Evolutionary conservation across 2,113 vertebrate genomes (phyloP).

Genomic region (Fregata magnificens): DNA sequence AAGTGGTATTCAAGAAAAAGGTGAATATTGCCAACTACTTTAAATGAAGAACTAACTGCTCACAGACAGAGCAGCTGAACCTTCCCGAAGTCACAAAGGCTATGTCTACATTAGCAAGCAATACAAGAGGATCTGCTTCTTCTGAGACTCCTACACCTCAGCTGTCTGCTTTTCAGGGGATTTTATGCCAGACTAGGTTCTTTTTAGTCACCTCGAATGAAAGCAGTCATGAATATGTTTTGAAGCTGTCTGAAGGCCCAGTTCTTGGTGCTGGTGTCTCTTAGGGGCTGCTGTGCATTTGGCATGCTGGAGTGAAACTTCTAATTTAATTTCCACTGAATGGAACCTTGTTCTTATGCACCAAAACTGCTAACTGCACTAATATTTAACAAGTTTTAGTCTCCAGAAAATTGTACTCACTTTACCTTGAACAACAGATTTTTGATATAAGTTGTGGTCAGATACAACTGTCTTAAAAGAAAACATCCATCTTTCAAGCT

Average conservation of each 20-base stretch:
- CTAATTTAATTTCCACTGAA: background rate
- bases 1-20: background rate
- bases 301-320: background rate
- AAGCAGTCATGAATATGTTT: background rate
- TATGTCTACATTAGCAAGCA: background rate
- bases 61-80: background rate
- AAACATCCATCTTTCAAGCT: background rate
- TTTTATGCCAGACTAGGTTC: background rate
- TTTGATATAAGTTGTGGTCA: background rate
- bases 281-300: background rate
- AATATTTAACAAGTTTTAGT: background rate
- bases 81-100: background rate
- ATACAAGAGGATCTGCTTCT: background rate
- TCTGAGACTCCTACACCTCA: background rate
- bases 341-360: background rate
- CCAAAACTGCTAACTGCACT: background rate
- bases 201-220: background rate
- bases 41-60: background rate
- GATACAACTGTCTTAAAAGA: background rate
- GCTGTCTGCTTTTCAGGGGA: background rate
- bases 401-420: background rate
- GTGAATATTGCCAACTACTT: background rate
- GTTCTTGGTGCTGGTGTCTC: background rate
- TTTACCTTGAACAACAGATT: background rate
- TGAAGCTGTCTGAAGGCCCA: background rate